Evolutionary conservation across 2,797 vertebrate species (phyloP).

Genomic region (Malurus splendens): DNA sequence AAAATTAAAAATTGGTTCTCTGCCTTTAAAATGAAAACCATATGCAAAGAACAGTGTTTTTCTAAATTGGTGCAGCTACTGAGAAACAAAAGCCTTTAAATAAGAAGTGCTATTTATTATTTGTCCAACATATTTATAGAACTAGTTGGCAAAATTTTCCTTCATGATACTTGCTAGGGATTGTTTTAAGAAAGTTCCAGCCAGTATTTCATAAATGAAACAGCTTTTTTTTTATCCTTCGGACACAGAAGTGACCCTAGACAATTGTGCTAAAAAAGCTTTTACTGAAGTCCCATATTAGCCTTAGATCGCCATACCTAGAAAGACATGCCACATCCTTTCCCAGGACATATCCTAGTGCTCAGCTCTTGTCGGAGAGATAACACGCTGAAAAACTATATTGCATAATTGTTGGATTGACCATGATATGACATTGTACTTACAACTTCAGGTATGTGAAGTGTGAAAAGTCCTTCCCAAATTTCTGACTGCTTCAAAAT

Average conservation of each 20-base stretch:
- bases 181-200: background rate
- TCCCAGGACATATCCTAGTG: background rate
- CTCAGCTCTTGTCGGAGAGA: background rate
- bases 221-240: background rate
- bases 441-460: background rate
- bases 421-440: background rate
- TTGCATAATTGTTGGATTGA: background rate
- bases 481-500: background rate
- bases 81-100: slow-evolving; percentile 6
- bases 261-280: background rate
- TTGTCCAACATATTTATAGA: background rate
- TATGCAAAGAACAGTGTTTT: slow-evolving; percentile 57
- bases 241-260: background rate
- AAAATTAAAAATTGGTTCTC: slow-evolving; percentile 48
- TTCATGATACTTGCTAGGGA: background rate
- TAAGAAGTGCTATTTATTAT: background rate
- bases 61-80: slow-evolving; percentile 29
- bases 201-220: background rate
- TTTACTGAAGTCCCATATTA: background rate
- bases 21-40: slow-evolving; percentile 66
- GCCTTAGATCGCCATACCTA: background rate
- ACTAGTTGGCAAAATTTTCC: background rate
- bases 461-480: background rate
- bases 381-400: background rate
- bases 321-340: background rate